Evolutionary conservation across 2,797 vertebrate species (phyloP), one percentile per base, ranked within the genome.

Genomic region (Danio choprae): DNA sequence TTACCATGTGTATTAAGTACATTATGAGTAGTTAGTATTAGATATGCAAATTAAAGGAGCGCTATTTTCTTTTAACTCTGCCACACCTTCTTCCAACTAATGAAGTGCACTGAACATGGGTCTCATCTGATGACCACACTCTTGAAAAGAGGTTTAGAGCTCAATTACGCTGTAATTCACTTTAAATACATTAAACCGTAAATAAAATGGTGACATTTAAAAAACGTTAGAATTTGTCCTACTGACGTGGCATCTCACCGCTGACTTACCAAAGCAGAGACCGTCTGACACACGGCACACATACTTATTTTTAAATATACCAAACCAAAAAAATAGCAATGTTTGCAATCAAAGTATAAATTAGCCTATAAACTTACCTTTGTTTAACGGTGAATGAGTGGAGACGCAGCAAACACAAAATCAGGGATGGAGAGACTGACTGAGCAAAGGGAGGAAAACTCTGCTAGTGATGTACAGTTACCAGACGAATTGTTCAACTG

Each of bases 21-120:
- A 29, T 29, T 29, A 29, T 29, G 29, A 29, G 29, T 29, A 29
- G n/a, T n/a, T n/a, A n/a, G n/a, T n/a, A n/a, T n/a, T n/a, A n/a
- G 3, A 29, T 29, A 29, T 29, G 29, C 29, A 29, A 29, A 29
- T 29, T 1, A 29, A 29, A n/a, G n/a, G n/a, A n/a, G 29, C 29
- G 29, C 29, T 29, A 29, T 29, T 29, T 29, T 20, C 13, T 29
- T 62, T 6, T 74, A 51, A 80, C 83, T 74, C 43, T 82, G 87
- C 85, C 87, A 86, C 89, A 86, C 83, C 84, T 84, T 83, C 50
- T 80, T 83, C 56, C 81, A 85, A 48, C 67, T 36, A 48, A 20
- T 20, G 22, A 51, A 60, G 55, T 20, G 13, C 11, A 15, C 16
- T 78, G 12, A 63, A 63, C 46, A 51, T 13, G 29, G n/a, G 16